phyloP scores from a whole-genome alignment of 2,797 vertebrate species.

The Peromyscus eremicus region DNA sequence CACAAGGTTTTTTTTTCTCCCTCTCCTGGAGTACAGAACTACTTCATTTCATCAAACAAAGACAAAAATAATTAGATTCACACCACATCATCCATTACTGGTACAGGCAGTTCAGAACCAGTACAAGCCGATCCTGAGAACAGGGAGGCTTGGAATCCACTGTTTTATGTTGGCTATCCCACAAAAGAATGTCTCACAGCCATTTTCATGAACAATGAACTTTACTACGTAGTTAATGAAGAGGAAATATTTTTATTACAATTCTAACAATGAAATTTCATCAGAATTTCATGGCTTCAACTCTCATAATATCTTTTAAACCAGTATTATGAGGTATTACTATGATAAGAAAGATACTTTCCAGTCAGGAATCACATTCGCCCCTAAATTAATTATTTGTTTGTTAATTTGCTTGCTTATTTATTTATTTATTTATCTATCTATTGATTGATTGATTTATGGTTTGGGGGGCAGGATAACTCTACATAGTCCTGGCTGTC shows the following conservation, averaged over 20 bases:
- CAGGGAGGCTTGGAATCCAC: not conserved
- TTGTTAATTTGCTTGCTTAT: too few relatives aligned
- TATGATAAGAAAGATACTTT: constrained; percentile 58
- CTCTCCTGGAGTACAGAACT: constrained; percentile 40
- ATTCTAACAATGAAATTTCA: constrained; percentile 71
- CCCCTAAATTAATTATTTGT: not conserved
- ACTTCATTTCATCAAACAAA: constrained; percentile 56
- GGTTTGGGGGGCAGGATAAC: not conserved
- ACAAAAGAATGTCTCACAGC: constrained; percentile 55
- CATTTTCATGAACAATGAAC: constrained; percentile 77
- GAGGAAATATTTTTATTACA: constrained; percentile 76
- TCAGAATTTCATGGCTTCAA: constrained; percentile 68
- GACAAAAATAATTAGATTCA: constrained; percentile 53
- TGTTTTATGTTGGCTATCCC: constrained; percentile 53
- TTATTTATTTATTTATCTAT: too few relatives aligned
- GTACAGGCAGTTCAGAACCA: constrained; percentile 29
- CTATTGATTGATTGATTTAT: not conserved
- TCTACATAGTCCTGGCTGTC: not conserved
- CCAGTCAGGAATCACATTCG: constrained; percentile 55
- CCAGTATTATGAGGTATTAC: constrained; percentile 35
- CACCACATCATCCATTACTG: not conserved
- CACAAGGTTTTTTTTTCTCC: not conserved
- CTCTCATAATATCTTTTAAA: constrained; percentile 66
- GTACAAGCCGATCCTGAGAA: not conserved
- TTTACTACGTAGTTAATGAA: constrained; percentile 75